Base-by-base conservation (phyloP, 2,888 invertebrate genomes). In the Apamea anceps region DNA sequence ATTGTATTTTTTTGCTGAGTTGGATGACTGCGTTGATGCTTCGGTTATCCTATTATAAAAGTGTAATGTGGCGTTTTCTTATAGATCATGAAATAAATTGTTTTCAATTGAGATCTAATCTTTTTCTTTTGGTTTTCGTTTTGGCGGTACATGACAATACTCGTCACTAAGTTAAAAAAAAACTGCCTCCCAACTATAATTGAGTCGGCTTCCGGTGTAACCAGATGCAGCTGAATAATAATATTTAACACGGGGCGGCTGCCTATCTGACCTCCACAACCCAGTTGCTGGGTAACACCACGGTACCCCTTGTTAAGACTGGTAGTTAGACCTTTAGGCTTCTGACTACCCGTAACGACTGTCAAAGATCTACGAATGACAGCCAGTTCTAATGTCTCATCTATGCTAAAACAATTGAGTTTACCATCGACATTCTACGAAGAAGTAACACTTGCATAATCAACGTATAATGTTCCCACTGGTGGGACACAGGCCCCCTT, bases 1-100 rank as follows among this genome's bases (percentile, higher is more conserved):
- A 21, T 70, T 65, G 28, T 32, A 2, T n/a, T 13, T 65, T 72
- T 72, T 72, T 48, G 28, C 4, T 6, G 62, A 65, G 13, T 71
- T 51, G 13, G 54, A 67, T 72, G 74, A 60, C 71, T 65, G 7
- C 5, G 28, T 54, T 80, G 1, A 68, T 68, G n/a, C 60, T 65
- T 68, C 13, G 42, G 28, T 60, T 63, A 57, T 63, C 10, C 13
- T 60, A 21, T 65, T 60, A 25, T 85, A 28, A 70, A 81, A 70
- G n/a, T 54, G 18, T 51, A 62, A 45, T 68, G 25, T 10, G 18
- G n/a, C 54, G 25, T 71, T 71, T 45, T 51, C 15, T 48, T 21
- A 45, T 21, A n/a, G 71, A 42, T 80, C 1, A 28, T 57, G 57
- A 32, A 28, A 60, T 1, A 0, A 42, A 80, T 70, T 48, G 48